A percentile compares a stretch with the other conserved stretches of the same genome.
phyloP scores from a whole-genome alignment of 2,888 invertebrate species.

The Apodemia duryi region DNA sequence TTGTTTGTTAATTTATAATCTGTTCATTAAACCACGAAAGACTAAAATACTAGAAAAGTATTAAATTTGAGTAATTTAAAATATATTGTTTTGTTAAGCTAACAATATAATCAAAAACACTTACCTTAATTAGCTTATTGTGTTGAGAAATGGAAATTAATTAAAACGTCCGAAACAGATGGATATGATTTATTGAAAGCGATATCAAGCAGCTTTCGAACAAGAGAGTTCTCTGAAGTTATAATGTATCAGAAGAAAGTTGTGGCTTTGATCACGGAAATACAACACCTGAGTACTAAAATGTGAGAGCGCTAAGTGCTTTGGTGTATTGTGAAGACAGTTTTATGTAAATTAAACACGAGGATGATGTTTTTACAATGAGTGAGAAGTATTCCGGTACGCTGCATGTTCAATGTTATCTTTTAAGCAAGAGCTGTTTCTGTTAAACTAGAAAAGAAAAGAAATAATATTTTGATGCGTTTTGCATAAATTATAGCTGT shows the following conservation, averaged over 20 bases:
- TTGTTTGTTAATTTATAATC: too few relatives aligned
- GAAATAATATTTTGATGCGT: too few relatives aligned
- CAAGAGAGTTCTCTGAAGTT: slow-evolving; percentile 11
- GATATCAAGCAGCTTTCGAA: slow-evolving; percentile 6
- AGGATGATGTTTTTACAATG: slow-evolving; percentile 1
- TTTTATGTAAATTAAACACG: slow-evolving; percentile 12
- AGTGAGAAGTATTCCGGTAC: background rate
- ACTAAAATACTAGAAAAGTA: too few relatives aligned
- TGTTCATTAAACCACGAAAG: too few relatives aligned
- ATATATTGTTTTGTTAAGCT: too few relatives aligned
- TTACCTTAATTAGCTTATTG: background rate
- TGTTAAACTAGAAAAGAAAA: too few relatives aligned
- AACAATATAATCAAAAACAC: background rate
- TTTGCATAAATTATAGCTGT: too few relatives aligned
- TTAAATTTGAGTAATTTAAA: too few relatives aligned
- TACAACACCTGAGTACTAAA: slow-evolving; percentile 34
- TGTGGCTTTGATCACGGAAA: slow-evolving; percentile 26
- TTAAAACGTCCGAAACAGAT: slow-evolving; percentile 4
- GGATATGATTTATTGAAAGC: slow-evolving; percentile 12
- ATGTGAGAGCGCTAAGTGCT: slow-evolving; percentile 31
- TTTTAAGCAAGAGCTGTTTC: too few relatives aligned
- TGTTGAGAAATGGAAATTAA: background rate
- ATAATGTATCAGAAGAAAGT: slow-evolving; percentile 27
- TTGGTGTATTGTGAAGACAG: slow-evolving; percentile 20
- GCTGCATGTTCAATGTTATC: background rate